Evolutionary conservation across 92 coral and sea anemone species (phyloP), one percentile per base, ranked within the genome.

Genomic region (Porites lobata): DNA sequence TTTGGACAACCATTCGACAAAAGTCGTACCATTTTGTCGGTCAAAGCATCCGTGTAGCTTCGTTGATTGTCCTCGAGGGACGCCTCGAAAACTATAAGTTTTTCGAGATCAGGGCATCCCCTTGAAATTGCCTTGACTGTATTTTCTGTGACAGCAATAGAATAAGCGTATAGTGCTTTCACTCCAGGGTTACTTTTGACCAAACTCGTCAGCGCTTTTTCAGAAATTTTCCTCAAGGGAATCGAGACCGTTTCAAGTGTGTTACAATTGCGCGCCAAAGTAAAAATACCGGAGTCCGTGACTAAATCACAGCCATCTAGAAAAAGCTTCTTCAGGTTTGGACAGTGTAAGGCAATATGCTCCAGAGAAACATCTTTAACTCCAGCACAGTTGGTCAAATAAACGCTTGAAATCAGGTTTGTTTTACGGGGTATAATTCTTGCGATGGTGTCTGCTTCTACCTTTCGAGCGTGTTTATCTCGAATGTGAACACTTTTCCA

Each of bases 61-160:
- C 93, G 93, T 69, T 92, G 98, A 66, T 95, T 83, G 11, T 94
- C 93, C 17, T 98, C 92, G 50, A 95, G 87, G 58, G 95, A 95
- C 2, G 99, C 92, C 71, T 95, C 99, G 89, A 92, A 95, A 26
- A 98, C 96, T 58, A 89, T 89, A 75, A 98, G 80, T 78, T 92
- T 96, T 80, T 94, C 93, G 69, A 98, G 90, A 17, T 89, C 89
- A 18, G 92, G 85, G 50, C 98, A 96, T 52, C 81, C 88, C 71
- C 90, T 62, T 58, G 94, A 86, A 47, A 98, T 85, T 12, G 84
- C 77, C 19, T 75, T 66, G 66, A 94, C 84, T 19, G 99, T 92
- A 43, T 92, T 94, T 66, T 87, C 88, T n/a, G 99, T 98, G 7
- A 96, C 96, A 9, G 98, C 98, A 66, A 92, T 91, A 69, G 98